These are phyloP conservation scores for Pluvianellus socialis DNA, from an alignment of 2,113 vertebrate genomes.

Conservation along the genomic window DNA sequence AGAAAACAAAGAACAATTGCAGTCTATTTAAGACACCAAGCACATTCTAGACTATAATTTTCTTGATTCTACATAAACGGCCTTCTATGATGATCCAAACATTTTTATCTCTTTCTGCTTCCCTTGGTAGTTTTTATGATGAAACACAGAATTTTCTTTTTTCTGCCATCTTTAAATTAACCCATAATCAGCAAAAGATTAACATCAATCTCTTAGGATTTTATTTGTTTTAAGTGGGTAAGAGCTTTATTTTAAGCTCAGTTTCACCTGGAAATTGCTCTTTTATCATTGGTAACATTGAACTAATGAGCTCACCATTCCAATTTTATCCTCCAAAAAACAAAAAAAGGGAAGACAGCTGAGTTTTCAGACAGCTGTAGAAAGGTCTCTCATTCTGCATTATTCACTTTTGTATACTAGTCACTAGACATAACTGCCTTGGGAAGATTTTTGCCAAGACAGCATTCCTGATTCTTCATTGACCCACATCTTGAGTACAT, in stretches of 20 bases:
- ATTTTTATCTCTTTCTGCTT: constrained; percentile 20
- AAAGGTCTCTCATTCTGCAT: neutral
- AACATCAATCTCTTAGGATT: neutral
- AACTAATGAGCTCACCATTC: neutral
- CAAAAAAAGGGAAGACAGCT: neutral
- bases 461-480: neutral
- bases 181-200: neutral
- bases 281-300: neutral
- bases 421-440: neutral
- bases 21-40: neutral
- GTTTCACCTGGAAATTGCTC: neutral
- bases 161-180: neutral
- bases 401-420: neutral
- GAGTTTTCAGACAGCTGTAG: neutral
- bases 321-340: neutral
- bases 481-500: neutral
- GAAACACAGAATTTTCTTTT: neutral
- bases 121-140: neutral
- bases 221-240: neutral
- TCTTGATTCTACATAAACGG: neutral
- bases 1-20: neutral
- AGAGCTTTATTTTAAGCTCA: neutral
- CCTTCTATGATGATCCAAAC: neutral
- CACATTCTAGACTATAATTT: neutral
- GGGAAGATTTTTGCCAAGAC: neutral